phyloP scores from a whole-genome alignment of 1,140 invertebrate species.

The Berghia stephanieae region DNA sequence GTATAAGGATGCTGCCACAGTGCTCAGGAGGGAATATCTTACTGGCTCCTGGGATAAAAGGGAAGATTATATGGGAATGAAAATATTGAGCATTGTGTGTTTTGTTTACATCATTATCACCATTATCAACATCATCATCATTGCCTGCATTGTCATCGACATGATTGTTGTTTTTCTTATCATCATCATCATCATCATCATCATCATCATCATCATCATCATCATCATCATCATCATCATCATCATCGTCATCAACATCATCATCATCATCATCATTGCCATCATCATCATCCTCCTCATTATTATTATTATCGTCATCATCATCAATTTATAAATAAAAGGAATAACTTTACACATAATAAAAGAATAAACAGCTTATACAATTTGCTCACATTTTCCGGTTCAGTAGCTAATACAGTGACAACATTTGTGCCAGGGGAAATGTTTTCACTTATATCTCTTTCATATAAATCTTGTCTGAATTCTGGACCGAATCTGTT shows the following conservation, averaged over 20 bases:
- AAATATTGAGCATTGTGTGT: too few species aligned
- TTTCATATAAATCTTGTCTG: constrained; percentile 31
- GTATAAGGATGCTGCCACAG: constrained; percentile 41
- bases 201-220: constrained; percentile 23
- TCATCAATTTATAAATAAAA: too few species aligned
- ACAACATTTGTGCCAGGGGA: constrained; percentile 36
- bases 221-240: constrained; percentile 23
- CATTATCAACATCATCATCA: too few species aligned
- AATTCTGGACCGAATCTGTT: constrained; percentile 43
- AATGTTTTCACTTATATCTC: constrained; percentile 44
- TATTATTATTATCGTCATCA: too few species aligned
- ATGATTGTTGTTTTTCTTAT: too few species aligned
- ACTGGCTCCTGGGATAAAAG: constrained; percentile 43
- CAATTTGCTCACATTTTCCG: constrained; percentile 69
- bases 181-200: constrained; percentile 25
- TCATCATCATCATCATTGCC: neutral
- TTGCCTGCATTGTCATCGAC: too few species aligned
- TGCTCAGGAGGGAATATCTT: constrained; percentile 30
- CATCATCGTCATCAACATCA: constrained; percentile 17
- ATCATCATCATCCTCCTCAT: too few species aligned
- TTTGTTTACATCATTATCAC: neutral
- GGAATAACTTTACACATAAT: neutral
- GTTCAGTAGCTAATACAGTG: constrained; percentile 44
- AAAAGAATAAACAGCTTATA: neutral
- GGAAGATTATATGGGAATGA: too few species aligned